Evolutionary conservation across 2,113 vertebrate species (phyloP).

Genomic region (Rhegmatorhina hoffmannsi): DNA sequence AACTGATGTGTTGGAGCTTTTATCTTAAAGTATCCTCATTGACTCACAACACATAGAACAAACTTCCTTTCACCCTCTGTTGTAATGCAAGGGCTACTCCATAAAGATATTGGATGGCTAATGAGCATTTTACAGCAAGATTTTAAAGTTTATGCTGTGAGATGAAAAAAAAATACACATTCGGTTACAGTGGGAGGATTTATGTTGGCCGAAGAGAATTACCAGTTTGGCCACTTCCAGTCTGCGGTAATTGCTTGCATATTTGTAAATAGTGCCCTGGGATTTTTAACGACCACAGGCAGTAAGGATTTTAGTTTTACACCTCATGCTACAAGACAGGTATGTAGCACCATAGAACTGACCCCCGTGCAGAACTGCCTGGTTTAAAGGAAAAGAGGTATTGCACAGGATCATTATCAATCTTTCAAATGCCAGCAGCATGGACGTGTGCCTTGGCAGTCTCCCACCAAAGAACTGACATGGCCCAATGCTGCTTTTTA

Average conservation of each 20-base stretch:
- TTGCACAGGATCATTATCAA: background rate
- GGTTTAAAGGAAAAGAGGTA: background rate
- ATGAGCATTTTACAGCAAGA: conserved; percentile 50
- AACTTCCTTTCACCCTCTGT: background rate
- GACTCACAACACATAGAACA: background rate
- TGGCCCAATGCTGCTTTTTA: conserved; percentile 40
- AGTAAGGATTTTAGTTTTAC: background rate
- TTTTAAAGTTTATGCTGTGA: conserved; percentile 50
- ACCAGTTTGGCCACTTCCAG: conserved; percentile 12
- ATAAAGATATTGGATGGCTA: conserved; percentile 13
- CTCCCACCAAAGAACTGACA: conserved; percentile 28
- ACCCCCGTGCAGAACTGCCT: background rate
- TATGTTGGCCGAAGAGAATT: conserved; percentile 4
- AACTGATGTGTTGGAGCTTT: background rate
- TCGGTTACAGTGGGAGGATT: conserved; percentile 9
- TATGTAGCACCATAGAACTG: background rate
- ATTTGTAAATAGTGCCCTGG: conserved; percentile 5
- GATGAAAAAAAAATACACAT: background rate
- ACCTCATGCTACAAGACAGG: background rate
- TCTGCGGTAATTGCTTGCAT: background rate
- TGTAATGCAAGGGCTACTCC: conserved; percentile 20
- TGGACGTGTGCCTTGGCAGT: background rate
- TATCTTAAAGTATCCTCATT: background rate
- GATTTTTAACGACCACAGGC: background rate
- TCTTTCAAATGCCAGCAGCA: background rate